Evolutionary conservation across 2,113 vertebrate genomes (phyloP).

Genomic region (Illadopsis cleaveri): DNA sequence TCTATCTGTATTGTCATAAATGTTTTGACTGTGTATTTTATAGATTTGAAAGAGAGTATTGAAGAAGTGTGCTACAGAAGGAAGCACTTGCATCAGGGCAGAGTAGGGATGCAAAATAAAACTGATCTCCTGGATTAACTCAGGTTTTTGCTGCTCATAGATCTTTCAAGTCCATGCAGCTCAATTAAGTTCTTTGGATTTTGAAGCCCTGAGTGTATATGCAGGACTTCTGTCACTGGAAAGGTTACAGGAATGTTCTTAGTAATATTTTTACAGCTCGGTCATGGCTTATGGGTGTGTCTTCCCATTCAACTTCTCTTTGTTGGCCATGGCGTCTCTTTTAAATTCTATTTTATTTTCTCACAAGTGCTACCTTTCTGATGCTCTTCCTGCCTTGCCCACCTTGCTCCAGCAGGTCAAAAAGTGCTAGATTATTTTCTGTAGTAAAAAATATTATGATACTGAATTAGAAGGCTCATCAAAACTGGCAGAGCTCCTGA

Average conservation of each 20-base stretch:
- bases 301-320: neutral
- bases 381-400: rapidly evolving
- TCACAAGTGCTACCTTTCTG: neutral
- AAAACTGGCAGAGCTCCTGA: neutral
- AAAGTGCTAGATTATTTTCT: neutral
- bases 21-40: neutral
- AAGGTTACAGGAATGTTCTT: neutral
- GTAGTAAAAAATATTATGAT: neutral
- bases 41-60: neutral
- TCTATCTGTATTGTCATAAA: neutral
- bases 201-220: neutral
- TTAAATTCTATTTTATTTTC: neutral
- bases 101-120: neutral
- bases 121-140: neutral
- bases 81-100: neutral
- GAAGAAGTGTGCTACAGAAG: neutral
- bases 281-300: neutral
- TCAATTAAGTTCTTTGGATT: neutral
- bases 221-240: neutral
- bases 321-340: neutral
- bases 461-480: neutral
- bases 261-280: rapidly evolving
- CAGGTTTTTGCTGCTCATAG: neutral
- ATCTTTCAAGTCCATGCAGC: neutral
- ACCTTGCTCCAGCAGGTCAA: neutral